phyloP scores from a whole-genome alignment of 1,140 invertebrate species.

The Heliothis virescens region DNA sequence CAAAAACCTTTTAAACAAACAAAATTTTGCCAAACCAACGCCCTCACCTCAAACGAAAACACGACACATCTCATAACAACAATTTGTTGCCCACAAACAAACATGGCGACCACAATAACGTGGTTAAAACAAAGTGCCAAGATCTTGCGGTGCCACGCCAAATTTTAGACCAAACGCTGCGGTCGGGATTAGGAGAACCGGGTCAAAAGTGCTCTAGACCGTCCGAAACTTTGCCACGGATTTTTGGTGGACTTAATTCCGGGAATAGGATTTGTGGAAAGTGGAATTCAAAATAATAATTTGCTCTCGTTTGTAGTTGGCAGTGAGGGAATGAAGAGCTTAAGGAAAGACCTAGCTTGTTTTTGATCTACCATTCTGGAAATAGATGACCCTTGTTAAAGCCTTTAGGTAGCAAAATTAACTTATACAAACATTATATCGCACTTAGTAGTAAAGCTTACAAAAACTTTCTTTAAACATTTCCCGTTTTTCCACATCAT shows the following conservation, averaged over 20 bases:
- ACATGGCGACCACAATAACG: conserved; percentile 15
- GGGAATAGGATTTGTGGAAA: conserved; percentile 25
- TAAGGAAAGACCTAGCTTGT: background rate
- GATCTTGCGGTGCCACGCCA: conserved; percentile 23
- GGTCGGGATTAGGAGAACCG: conserved; percentile 20
- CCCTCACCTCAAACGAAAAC: conserved; percentile 3
- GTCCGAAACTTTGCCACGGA: conserved; percentile 19
- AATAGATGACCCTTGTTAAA: background rate
- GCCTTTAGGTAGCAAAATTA: too few relatives aligned
- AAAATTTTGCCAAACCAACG: background rate
- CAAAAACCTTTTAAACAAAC: background rate
- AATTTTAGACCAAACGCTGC: conserved; percentile 21
- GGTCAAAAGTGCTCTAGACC: conserved; percentile 21
- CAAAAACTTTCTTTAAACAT: too few relatives aligned
- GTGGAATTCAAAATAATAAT: conserved; percentile 28
- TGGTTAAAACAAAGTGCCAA: conserved; percentile 38
- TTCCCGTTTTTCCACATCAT: too few relatives aligned
- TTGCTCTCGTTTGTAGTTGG: conserved; percentile 4
- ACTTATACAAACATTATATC: too few relatives aligned
- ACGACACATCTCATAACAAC: conserved; percentile 35
- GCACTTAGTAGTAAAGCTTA: too few relatives aligned
- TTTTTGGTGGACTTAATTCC: conserved; percentile 35
- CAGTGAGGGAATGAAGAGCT: background rate
- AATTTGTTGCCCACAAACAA: conserved; percentile 26
- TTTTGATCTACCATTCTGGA: background rate